Percentiles rank a stretch among this genome's conserved stretches.
These are phyloP conservation scores for Nysson spinosus DNA, from an alignment of 2,888 invertebrate genomes.

Conservation along the genomic window DNA sequence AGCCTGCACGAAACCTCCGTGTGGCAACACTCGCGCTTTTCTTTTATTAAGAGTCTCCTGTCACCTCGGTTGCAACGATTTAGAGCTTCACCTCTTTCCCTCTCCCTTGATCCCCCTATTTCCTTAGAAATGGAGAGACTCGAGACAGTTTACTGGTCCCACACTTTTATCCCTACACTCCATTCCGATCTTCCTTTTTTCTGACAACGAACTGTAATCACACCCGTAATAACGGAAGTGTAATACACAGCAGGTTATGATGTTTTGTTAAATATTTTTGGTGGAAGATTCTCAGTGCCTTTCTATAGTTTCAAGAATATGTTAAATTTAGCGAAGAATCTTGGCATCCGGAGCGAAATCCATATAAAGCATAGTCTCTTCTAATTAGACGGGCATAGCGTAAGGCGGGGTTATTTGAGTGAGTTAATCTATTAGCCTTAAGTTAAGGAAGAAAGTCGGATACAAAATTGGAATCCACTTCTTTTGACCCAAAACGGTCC, in stretches of 20 bases:
- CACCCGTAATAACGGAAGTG: constrained; percentile 17
- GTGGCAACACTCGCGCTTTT: constrained; percentile 26
- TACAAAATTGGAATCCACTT: too few species aligned
- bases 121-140: constrained; percentile 24
- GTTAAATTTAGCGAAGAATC: too few species aligned
- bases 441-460: too few species aligned
- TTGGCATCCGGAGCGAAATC: too few species aligned
- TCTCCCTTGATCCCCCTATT: background rate
- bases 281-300: too few species aligned
- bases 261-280: too few species aligned
- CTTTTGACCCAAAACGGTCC: too few species aligned
- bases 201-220: constrained; percentile 32
- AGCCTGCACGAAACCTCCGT: constrained; percentile 6
- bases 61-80: constrained; percentile 34
- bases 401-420: too few species aligned
- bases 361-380: too few species aligned
- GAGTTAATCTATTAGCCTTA: too few species aligned
- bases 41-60: constrained; percentile 50
- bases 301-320: too few species aligned
- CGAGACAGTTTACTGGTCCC: constrained; percentile 10
- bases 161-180: constrained; percentile 1
- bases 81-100: constrained; percentile 22
- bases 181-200: background rate
- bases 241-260: constrained; percentile 23
- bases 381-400: too few species aligned